Base-by-base conservation (phyloP, 37 sponge, comb jelly and placozoan genomes). In the Tethya wilhelma region DNA sequence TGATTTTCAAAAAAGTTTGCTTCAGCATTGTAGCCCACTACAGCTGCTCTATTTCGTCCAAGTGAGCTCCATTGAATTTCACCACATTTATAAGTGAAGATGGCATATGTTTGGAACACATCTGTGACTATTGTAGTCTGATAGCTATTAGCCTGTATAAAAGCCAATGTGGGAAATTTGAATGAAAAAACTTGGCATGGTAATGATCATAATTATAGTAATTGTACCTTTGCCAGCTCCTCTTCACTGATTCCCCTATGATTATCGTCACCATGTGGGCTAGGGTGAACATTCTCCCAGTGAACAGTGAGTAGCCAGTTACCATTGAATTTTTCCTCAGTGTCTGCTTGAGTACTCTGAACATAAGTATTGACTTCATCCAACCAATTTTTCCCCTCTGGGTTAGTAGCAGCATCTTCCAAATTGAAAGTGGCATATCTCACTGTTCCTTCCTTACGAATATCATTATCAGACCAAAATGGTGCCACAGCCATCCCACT, bases 281-380 rank as follows among this genome's bases (percentile, higher is more conserved):
- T 39, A 4, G 69, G 69, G n/a, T 67, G 69, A 9, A 67, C 69
- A 39, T 67, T 29, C 7, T 67, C 69, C 69, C 69, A 67, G 20
- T 67, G 69, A 9, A 23, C 69, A 39, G 33, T 23, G 4, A 67
- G 17, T 40, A 67, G 11, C 69, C 69, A 67, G 6, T 34, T 67
- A 17, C 42, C 42, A 36, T 9, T 17, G 33, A 67, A 67, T 34
- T 23, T 67, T 8, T 38, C 11, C 4, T 37, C 42, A 39, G 8
- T 17, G 11, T 9, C n/a, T 7, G 14, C 69, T 39, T 39, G 37
- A 39, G 4, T 9, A 37, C 6, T 23, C 12, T 38, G 37, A 40
- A 67, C 40, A 67, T 38, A 38, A 29, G 37, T 23, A 67, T 34
- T 38, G 17, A 67, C 42, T 9, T 37, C 37, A 23, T 34, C 42